Evolutionary conservation across 2,888 invertebrate species (phyloP).

Genomic region (Hemithea aestivaria): DNA sequence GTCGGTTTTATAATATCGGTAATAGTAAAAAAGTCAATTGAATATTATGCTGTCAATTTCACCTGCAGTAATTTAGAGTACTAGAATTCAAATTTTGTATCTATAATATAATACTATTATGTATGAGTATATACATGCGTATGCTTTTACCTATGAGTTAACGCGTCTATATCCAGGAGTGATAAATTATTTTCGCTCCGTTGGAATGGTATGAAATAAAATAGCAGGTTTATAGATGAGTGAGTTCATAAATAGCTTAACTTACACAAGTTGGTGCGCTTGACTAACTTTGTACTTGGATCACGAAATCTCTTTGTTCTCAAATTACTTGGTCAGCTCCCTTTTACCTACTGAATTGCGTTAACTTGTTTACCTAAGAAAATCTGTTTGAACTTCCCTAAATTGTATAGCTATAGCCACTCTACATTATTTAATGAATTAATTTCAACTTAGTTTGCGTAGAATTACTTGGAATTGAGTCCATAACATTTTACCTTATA

Average conservation of each 20-base stretch:
- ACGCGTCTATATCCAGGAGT: too few species aligned
- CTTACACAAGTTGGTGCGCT: slow-evolving; percentile 16
- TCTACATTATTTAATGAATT: slow-evolving; percentile 10
- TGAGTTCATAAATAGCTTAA: slow-evolving; percentile 15
- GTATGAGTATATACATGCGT: too few species aligned
- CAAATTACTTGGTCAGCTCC: slow-evolving; percentile 19
- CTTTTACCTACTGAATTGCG: slow-evolving; percentile 14
- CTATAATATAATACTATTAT: too few species aligned
- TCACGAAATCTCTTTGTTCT: slow-evolving; percentile 21
- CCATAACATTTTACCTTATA: too few species aligned
- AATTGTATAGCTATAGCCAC: slow-evolving; percentile 12
- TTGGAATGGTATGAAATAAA: slow-evolving; percentile 12
- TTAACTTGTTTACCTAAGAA: slow-evolving; percentile 14
- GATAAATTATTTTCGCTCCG: slow-evolving; percentile 7
- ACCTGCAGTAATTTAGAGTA: too few species aligned
- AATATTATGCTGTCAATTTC: too few species aligned
- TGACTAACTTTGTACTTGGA: slow-evolving; percentile 19
- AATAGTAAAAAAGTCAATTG: too few species aligned
- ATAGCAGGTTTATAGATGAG: slow-evolving; percentile 10
- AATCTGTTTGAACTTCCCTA: slow-evolving; percentile 15
- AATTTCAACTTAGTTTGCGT: slow-evolving; percentile 4
- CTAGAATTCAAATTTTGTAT: too few species aligned
- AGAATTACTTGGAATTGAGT: neutral
- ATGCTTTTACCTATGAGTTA: too few species aligned
- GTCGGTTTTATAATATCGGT: too few species aligned